Percentiles rank a stretch among this genome's conserved stretches.
These are phyloP conservation scores for Quiscalus mexicanus DNA, from an alignment of 2,113 vertebrate species.

Conservation along the genomic window DNA sequence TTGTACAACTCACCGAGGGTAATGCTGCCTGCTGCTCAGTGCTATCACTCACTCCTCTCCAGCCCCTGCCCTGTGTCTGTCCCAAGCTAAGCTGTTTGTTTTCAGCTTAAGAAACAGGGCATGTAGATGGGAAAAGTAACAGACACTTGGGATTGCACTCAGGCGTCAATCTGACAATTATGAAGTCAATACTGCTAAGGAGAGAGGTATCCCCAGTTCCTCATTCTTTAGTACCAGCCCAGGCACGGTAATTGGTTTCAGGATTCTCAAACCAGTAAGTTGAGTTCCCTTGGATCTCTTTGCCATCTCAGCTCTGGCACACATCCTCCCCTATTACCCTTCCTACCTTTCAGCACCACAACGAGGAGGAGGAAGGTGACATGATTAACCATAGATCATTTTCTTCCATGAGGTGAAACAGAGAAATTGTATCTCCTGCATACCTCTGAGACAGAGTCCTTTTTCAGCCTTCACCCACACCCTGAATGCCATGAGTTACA, in stretches of 20 bases:
- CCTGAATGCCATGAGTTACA: not conserved
- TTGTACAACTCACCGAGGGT: not conserved
- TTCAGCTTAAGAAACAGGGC: not conserved
- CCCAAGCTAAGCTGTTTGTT: not conserved
- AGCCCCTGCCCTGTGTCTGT: not conserved
- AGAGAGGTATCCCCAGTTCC: not conserved
- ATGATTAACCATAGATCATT: not conserved
- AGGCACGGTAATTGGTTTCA: not conserved
- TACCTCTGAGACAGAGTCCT: not conserved
- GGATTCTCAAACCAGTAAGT: constrained; percentile 17
- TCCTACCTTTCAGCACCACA: not conserved
- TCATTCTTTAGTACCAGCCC: constrained; percentile 8
- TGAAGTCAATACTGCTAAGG: not conserved
- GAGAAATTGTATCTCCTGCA: not conserved
- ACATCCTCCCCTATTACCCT: not conserved
- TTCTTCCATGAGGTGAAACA: not conserved
- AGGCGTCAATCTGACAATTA: not conserved
- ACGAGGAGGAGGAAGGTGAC: not conserved
- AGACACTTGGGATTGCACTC: not conserved
- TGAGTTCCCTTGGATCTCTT: not conserved
- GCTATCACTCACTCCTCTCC: not conserved
- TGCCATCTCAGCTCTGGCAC: not conserved
- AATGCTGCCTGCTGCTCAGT: not conserved
- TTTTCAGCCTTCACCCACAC: not conserved
- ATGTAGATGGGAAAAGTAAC: not conserved